Evolutionary conservation across 2,113 vertebrate species (phyloP).

Genomic region (Hepsetus odoe): DNA sequence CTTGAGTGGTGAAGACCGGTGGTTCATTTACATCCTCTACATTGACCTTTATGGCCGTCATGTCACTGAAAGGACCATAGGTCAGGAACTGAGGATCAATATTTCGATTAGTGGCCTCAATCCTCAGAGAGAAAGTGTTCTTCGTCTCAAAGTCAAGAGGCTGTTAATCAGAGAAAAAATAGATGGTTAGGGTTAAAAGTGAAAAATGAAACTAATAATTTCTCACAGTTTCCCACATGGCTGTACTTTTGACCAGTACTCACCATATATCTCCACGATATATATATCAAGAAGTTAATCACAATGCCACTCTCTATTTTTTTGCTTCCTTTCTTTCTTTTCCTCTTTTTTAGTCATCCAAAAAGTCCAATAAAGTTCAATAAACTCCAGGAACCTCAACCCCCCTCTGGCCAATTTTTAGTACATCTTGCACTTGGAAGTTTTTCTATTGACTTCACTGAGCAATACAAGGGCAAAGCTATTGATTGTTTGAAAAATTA

Average conservation of each 20-base stretch:
- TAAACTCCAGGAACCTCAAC: slow-evolving; percentile 33
- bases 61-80: slow-evolving; percentile 88
- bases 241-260: not conserved
- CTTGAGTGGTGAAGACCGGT: slow-evolving; percentile 79
- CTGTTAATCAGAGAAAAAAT: slow-evolving; percentile 63
- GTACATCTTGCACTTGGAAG: slow-evolving; percentile 42
- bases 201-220: not conserved
- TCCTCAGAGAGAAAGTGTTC: slow-evolving; percentile 84
- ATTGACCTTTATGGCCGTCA: slow-evolving; percentile 84
- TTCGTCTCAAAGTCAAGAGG: slow-evolving; percentile 93
- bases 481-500: slow-evolving; percentile 52
- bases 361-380: slow-evolving; percentile 45
- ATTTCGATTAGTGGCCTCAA: slow-evolving; percentile 92
- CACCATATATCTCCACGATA: no score
- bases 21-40: slow-evolving; percentile 95
- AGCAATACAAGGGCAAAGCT: slow-evolving; percentile 51
- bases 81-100: slow-evolving; percentile 88
- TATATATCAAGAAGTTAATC: not conserved
- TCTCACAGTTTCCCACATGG: not conserved
- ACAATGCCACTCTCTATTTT: not conserved
- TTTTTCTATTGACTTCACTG: slow-evolving; percentile 47
- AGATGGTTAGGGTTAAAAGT: slow-evolving; percentile 10
- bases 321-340: not conserved
- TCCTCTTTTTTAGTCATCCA: not conserved
- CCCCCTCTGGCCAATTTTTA: slow-evolving; percentile 31